Evolutionary conservation across 2,888 invertebrate species (phyloP).

Genomic region (Nephrocerus scutellatus): DNA sequence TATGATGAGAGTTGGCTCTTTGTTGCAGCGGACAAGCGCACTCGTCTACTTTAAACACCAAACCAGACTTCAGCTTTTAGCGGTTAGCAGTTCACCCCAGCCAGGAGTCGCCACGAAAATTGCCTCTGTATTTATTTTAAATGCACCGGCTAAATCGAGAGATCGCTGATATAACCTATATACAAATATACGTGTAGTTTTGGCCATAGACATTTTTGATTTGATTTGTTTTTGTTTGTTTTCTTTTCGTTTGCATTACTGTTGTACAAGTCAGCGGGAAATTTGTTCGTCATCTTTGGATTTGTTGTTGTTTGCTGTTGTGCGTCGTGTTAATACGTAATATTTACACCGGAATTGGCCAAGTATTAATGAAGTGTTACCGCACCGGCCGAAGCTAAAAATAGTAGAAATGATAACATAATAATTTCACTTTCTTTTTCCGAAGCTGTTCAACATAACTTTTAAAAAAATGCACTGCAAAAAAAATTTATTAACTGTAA

Average conservation of each 20-base stretch:
- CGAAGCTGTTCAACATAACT: slow-evolving; percentile 4
- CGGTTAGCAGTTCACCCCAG: too few species aligned
- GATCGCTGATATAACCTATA: slow-evolving; percentile 24
- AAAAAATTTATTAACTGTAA: too few species aligned
- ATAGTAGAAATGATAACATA: not conserved
- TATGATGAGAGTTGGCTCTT: too few species aligned
- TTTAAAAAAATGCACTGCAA: slow-evolving; percentile 9
- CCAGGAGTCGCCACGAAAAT: too few species aligned
- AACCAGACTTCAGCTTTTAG: too few species aligned
- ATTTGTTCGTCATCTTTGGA: not conserved
- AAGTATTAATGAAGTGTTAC: slow-evolving; percentile 37
- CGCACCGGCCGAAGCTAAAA: slow-evolving; percentile 23
- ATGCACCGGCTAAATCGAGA: too few species aligned
- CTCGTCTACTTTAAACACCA: too few species aligned
- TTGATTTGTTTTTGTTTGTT: slow-evolving; percentile 6
- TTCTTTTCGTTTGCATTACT: slow-evolving; percentile 1
- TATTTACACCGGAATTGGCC: slow-evolving; percentile 33
- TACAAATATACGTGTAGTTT: slow-evolving; percentile 35
- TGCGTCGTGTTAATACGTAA: slow-evolving; percentile 10
- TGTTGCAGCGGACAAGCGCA: too few species aligned
- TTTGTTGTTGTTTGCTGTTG: slow-evolving; percentile 7
- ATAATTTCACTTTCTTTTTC: slow-evolving; percentile 21
- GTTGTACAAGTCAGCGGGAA: too few species aligned
- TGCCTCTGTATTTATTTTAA: too few species aligned
- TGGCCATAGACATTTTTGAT: not conserved